Base-by-base conservation (phyloP, 2,113 vertebrate genomes). In the Seriola rivoliana region DNA sequence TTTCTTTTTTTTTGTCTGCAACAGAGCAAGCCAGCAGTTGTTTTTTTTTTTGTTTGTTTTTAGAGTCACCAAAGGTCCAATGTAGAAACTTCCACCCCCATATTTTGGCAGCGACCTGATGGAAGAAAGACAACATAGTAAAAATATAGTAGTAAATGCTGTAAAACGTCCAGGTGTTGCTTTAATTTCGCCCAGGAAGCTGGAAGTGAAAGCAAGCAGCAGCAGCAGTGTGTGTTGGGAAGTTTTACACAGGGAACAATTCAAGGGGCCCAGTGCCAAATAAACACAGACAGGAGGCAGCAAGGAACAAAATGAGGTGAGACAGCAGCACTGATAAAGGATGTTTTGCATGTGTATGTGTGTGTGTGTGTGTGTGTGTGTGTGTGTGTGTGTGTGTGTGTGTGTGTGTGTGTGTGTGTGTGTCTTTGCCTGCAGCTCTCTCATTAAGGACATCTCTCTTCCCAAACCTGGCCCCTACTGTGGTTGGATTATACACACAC, bases 211-310 rank as follows among this genome's bases (percentile, higher is more conserved):
- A 77, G 59, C 29, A 29, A 29, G 29, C 29, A 29, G 25, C 59
- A 65, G 71, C 77, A 40, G 65, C 40, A 11, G 50, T 7, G 60
- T 65, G 69, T 52, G 82, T 74, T 84, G 66, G 55, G 73, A 74
- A 23, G 60, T 87, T 81, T 88, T 84, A 86, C 71, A 80, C 59
- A 12, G 70, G 73, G 83, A 40, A 65, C n/a, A 10, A 75, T 71
- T 81, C 44, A 44, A 65, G 74, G 25, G 50, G 78, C 75, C 29
- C 3, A n/a, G 19, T 46, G 80, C 79, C 71, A 90, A 85, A 91
- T 87, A 89, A 91, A 91, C 85, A 86, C 5, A 74, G 88, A 88
- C 89, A 89, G 92, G 85, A 75, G 75, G 84, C 44, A 34, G 58
- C 57, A 23, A 64, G 71, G 21, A 81, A 74, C 82, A 36, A 44